Evolutionary conservation across 2,113 vertebrate species (phyloP), one percentile per base, ranked within the genome.

Genomic region (Nanger granti): DNA sequence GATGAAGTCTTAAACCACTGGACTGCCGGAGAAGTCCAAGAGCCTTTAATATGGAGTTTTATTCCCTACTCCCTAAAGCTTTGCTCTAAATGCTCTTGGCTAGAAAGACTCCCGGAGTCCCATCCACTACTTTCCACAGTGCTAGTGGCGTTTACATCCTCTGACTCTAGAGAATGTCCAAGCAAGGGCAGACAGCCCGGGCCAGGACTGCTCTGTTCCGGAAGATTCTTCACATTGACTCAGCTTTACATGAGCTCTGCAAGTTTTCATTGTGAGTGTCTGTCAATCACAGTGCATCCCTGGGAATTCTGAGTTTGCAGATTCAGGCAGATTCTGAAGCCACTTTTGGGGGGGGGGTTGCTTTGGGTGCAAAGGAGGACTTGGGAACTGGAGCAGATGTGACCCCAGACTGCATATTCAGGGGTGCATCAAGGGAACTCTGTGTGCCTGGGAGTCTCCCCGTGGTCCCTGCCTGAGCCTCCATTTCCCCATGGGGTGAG

Each of bases 211-310:
- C 20, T 26, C 59, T 37, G 31, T 44, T 79, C 73, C 31, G 3
- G 11, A 41, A 37, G 87, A 41, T 10, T 31, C n/a, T 22, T 37
- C 11, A 0, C 0, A 1, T 8, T 2, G 2, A 22, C 29, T 47
- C 73, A 6, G 29, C 37, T 28, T 52, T 7, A 3, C 17, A 8
- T 11, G 17, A 59, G 26, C 18, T 20, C 6, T 34, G 17, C 18
- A 29, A 2, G 9, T 26, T 91, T 57, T 24, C 41, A 57, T 2
- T 13, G 28, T 22, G 3, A 57, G 62, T 31, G 7, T n/a, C 80
- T 41, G 26, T 13, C 59, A 41, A 8, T 8, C 34, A 47, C 57
- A 20, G 41, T 15, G 14, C 24, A 37, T 22, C 37, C 55, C 82
- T n/a, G 76, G 41, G 31, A 52, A 37, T 28, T 34, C 62, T 47